A percentile compares a stretch with the other conserved stretches of the same genome.
phyloP scores from a whole-genome alignment of 2,888 invertebrate species.

The Agonopterix heracliana region DNA sequence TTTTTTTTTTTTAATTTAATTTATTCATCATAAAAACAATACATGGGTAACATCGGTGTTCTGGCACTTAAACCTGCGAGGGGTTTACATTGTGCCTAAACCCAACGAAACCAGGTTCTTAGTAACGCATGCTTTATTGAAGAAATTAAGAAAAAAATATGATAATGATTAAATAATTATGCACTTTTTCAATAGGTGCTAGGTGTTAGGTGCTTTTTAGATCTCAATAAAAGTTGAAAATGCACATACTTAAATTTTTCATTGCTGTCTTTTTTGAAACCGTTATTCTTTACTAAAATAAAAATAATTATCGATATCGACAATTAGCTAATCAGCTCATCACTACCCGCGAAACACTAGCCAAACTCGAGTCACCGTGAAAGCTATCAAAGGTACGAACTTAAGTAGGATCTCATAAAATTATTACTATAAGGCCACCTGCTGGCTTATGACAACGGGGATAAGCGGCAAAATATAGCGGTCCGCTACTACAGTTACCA shows the following conservation, averaged over 20 bases:
- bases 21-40: too few relatives aligned
- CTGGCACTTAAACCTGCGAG: too few relatives aligned
- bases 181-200: too few relatives aligned
- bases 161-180: too few relatives aligned
- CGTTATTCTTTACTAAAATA: too few relatives aligned
- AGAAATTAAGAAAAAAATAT: too few relatives aligned
- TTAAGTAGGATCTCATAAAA: conserved; percentile 51
- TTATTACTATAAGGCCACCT: conserved; percentile 49
- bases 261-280: background rate
- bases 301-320: background rate
- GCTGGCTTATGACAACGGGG: conserved; percentile 41
- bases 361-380: conserved; percentile 17
- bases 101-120: too few relatives aligned
- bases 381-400: conserved; percentile 23
- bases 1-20: too few relatives aligned
- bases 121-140: too few relatives aligned
- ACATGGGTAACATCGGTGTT: too few relatives aligned
- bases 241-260: background rate
- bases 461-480: conserved; percentile 42
- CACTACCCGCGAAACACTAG: conserved; percentile 17
- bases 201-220: too few relatives aligned
- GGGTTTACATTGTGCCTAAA: too few relatives aligned
- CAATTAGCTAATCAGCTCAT: conserved; percentile 10
- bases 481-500: conserved; percentile 18
- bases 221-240: background rate